phyloP scores from a whole-genome alignment of 1,140 invertebrate genomes.

The Rhagoletis zephyria region DNA sequence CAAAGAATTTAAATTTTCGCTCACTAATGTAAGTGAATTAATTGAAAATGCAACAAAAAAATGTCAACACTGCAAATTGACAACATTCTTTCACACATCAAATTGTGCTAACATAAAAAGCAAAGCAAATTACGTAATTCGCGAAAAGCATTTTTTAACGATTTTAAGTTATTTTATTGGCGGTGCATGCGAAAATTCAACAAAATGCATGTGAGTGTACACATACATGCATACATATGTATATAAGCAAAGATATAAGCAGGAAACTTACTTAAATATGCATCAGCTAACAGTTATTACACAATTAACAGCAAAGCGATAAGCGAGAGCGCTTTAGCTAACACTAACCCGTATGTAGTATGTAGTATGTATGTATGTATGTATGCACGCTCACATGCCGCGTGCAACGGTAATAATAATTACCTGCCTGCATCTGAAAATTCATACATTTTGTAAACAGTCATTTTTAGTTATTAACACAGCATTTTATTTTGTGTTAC shows the following conservation, averaged over 20 bases:
- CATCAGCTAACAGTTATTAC: background rate
- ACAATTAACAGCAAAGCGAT: background rate
- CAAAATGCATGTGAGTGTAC: background rate
- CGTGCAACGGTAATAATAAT: background rate
- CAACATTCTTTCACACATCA: conserved; percentile 19
- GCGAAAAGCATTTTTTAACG: background rate
- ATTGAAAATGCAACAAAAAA: background rate
- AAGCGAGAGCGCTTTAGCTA: background rate
- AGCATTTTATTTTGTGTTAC: background rate
- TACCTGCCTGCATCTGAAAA: background rate
- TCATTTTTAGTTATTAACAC: background rate
- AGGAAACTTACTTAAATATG: background rate
- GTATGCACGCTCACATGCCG: background rate
- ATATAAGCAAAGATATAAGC: background rate
- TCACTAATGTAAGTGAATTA: background rate
- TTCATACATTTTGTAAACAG: background rate
- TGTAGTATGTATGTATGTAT: background rate
- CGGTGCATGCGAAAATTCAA: background rate
- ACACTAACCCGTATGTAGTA: background rate
- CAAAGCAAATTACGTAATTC: background rate
- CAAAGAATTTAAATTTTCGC: background rate
- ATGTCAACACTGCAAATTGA: background rate
- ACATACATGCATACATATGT: background rate
- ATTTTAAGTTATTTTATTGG: background rate
- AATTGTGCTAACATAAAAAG: background rate